Percentiles rank a stretch among this genome's conserved stretches.
phyloP scores from a whole-genome alignment of 2,888 invertebrate species.

The Tipula confusa region DNA sequence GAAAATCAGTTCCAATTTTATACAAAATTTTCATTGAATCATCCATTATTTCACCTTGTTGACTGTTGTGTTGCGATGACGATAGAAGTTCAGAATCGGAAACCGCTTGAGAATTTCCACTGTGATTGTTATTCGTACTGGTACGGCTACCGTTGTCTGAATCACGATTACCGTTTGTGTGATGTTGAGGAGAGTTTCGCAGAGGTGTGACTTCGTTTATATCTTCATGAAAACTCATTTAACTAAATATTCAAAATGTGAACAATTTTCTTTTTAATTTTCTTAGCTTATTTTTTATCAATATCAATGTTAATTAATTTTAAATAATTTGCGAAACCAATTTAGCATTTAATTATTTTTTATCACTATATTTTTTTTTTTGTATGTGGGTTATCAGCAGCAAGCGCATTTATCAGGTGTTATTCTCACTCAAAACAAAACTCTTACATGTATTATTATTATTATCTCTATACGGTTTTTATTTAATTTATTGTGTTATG shows the following conservation, averaged over 20 bases:
- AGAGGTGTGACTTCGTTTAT: conserved; percentile 28
- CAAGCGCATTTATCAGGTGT: background rate
- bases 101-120: background rate
- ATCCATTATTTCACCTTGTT: conserved; percentile 21
- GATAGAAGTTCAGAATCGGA: background rate
- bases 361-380: background rate
- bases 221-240: conserved; percentile 26
- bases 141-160: background rate
- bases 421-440: background rate
- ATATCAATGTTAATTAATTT: background rate
- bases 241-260: background rate
- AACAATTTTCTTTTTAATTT: no score
- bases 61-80: background rate
- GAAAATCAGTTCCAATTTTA: conserved; percentile 25
- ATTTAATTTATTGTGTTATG: background rate
- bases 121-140: background rate
- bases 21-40: conserved; percentile 30
- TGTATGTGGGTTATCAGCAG: background rate
- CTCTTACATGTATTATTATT: background rate
- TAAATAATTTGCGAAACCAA: background rate
- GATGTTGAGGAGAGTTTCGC: background rate
- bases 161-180: background rate
- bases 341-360: background rate
- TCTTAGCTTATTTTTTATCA: background rate
- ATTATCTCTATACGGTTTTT: background rate